Conservation (phyloP, 2,888 invertebrate species). For the Aleiodes alternator region DNA sequence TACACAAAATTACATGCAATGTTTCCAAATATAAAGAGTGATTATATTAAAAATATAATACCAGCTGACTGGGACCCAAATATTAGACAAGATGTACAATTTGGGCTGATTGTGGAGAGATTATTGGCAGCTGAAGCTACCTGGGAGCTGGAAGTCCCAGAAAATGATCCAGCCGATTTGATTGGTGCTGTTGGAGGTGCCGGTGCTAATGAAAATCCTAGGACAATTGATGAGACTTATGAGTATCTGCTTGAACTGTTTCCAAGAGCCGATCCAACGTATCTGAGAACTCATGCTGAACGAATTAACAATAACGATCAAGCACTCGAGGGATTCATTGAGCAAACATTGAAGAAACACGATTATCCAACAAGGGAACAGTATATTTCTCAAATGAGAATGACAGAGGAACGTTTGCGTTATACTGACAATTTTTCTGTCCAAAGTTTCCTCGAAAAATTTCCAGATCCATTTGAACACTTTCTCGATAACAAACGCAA, state of each 20-base stretch:
- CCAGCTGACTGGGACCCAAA: constrained; percentile 52
- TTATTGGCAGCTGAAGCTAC: constrained; percentile 43
- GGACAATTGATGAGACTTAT: constrained; percentile 55
- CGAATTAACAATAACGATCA: constrained; percentile 52
- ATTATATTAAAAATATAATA: constrained; percentile 58
- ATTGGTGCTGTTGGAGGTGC: not conserved
- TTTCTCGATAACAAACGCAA: constrained; percentile 63
- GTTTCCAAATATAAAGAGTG: constrained; percentile 59
- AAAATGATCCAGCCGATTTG: not conserved
- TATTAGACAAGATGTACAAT: constrained; percentile 45
- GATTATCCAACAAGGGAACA: constrained; percentile 65
- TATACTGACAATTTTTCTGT: constrained; percentile 75
- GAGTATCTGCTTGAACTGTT: constrained; percentile 63
- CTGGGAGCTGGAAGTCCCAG: constrained; percentile 14
- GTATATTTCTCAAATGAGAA: constrained; percentile 54
- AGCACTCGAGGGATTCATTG: constrained; percentile 59
- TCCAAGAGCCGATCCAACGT: constrained; percentile 68
- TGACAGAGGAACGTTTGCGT: constrained; percentile 72
- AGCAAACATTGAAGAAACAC: constrained; percentile 56
- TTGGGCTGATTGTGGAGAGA: constrained; percentile 46
- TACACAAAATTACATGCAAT: constrained; percentile 58
- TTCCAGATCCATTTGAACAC: constrained; percentile 74
- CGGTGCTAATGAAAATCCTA: not conserved
- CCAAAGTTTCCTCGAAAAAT: constrained; percentile 74
- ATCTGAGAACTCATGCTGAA: constrained; percentile 57